Conservation (phyloP, 1,140 invertebrate species). For the Bombyx mandarina region DNA sequence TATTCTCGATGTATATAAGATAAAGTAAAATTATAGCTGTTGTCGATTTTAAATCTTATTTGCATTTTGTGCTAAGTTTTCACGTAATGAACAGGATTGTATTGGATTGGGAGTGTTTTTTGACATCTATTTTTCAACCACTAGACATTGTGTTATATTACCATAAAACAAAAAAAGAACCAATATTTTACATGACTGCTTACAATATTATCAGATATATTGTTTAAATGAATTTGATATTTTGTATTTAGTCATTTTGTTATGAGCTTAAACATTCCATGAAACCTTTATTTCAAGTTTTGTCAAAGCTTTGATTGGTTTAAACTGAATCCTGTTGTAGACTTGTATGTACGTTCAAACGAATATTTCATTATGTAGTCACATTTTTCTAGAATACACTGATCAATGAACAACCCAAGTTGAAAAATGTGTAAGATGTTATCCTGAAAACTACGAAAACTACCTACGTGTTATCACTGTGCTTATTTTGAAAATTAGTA, state of each 20-base stretch:
- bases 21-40: neutral
- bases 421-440: too few species aligned
- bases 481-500: constrained; percentile 3
- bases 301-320: constrained; percentile 57
- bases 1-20: too few species aligned
- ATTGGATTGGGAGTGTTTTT: constrained; percentile 60
- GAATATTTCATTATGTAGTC: constrained; percentile 12
- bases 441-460: too few species aligned
- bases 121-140: constrained; percentile 33
- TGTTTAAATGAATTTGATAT: constrained; percentile 5
- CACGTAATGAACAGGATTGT: constrained; percentile 41
- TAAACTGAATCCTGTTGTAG: constrained; percentile 24
- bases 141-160: constrained; percentile 37
- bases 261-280: constrained; percentile 66
- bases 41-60: constrained; percentile 3
- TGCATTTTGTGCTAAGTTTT: constrained; percentile 49
- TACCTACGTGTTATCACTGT: neutral
- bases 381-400: constrained; percentile 1
- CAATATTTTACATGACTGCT: constrained; percentile 45
- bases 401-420: neutral
- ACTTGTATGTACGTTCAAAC: constrained; percentile 8
- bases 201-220: constrained; percentile 32
- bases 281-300: constrained; percentile 46
- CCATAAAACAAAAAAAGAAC: constrained; percentile 36
- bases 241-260: constrained; percentile 51